Percentiles rank a stretch among this genome's conserved stretches.
phyloP scores from a whole-genome alignment of 2,888 invertebrate species.

The Sminthurides aquaticus region DNA sequence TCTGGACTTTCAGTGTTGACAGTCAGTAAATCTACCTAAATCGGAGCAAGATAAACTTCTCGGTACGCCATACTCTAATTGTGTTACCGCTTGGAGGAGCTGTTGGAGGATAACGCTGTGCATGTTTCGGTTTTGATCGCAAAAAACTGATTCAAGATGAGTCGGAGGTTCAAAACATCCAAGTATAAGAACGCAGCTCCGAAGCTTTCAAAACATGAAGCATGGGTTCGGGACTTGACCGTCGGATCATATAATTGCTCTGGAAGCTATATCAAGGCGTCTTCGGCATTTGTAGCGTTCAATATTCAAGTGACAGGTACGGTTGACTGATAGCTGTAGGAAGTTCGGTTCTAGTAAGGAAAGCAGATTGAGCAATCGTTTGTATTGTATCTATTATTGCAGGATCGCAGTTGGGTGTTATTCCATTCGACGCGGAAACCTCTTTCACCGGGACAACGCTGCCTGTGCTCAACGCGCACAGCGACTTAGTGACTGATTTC shows the following conservation, averaged over 20 bases:
- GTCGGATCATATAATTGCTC: constrained; percentile 89
- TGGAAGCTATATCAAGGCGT: constrained; percentile 90
- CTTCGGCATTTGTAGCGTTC: constrained; percentile 88
- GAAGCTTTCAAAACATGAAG: constrained; percentile 89
- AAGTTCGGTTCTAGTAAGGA: neutral
- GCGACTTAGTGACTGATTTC: constrained; percentile 88
- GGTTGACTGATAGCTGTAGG: no score
- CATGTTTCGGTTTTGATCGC: no score
- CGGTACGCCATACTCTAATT: no score
- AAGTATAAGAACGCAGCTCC: constrained; percentile 98
- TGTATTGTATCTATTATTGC: neutral
- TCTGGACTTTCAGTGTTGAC: no score
- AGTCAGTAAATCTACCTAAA: no score
- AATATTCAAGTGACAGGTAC: constrained; percentile 82
- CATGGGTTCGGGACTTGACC: constrained; percentile 72
- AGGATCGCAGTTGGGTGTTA: constrained; percentile 80
- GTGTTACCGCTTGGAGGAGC: no score
- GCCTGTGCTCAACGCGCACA: constrained; percentile 75
- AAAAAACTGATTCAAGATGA: no score
- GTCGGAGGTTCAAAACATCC: constrained; percentile 93
- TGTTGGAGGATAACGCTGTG: no score
- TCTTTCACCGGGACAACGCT: constrained; percentile 73
- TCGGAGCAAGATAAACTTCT: no score
- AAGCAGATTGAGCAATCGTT: neutral
- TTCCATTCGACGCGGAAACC: constrained; percentile 81